Evolutionary conservation across 1,140 invertebrate genomes (phyloP).

Genomic region (Wiebesia pumilae): DNA sequence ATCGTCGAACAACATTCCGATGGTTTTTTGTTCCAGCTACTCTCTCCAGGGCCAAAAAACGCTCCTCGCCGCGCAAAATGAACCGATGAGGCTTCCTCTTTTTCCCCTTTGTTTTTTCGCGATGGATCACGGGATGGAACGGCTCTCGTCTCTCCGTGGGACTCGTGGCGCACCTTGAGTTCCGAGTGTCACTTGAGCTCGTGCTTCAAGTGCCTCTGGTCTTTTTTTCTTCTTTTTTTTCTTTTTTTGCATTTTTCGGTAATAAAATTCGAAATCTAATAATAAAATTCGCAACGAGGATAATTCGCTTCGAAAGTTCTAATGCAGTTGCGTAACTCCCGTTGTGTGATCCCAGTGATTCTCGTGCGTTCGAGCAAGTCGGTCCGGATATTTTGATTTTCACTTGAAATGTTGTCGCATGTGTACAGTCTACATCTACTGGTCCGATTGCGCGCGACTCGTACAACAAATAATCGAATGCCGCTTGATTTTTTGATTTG

Average conservation of each 20-base stretch:
- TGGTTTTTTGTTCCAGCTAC: background rate
- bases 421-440: background rate
- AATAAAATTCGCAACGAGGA: background rate
- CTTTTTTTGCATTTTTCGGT: background rate
- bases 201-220: too few relatives aligned
- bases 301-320: background rate
- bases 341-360: constrained; percentile 20
- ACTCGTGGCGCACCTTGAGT: constrained; percentile 9
- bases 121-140: too few relatives aligned
- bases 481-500: background rate
- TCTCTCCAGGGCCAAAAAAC: background rate
- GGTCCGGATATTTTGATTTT: constrained; percentile 8
- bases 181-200: background rate
- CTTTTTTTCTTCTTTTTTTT: too few relatives aligned
- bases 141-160: background rate
- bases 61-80: background rate
- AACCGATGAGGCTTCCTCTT: background rate
- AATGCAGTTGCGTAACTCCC: background rate
- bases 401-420: background rate
- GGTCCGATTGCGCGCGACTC: background rate
- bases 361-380: constrained; percentile 2
- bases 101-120: background rate
- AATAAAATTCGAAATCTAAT: constrained; percentile 11
- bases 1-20: background rate
- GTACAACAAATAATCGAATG: background rate